phyloP scores from a whole-genome alignment of 2,797 vertebrate species.

The Eupleurogrammus muticus region DNA sequence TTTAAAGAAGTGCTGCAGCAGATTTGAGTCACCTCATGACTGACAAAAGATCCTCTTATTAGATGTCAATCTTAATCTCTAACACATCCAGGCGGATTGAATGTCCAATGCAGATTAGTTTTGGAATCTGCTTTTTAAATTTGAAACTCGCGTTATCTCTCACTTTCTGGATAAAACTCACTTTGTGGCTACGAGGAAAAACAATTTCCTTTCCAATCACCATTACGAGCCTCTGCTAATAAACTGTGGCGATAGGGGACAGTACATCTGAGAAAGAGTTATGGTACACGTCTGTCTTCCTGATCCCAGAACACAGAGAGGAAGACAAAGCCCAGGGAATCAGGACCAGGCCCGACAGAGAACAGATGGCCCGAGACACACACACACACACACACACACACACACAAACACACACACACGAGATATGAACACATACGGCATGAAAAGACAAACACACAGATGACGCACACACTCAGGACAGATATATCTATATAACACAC shows the following conservation, averaged over 20 bases:
- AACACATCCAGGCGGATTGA: background rate
- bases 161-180: conserved; percentile 10
- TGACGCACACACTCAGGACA: conserved; percentile 42
- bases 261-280: conserved; percentile 47
- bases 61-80: background rate
- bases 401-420: conserved; percentile 30
- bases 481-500: conserved; percentile 22
- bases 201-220: conserved; percentile 29
- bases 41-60: too few species aligned
- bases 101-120: background rate
- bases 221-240: conserved; percentile 39
- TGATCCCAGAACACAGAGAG: conserved; percentile 62
- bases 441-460: conserved; percentile 60
- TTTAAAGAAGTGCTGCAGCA: background rate
- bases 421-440: conserved; percentile 66
- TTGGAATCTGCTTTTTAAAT: background rate
- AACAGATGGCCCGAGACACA: conserved; percentile 75
- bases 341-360: conserved; percentile 70
- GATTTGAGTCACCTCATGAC: background rate
- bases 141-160: background rate
- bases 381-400: conserved; percentile 29
- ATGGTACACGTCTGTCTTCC: conserved; percentile 56
- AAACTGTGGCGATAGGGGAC: conserved; percentile 50
- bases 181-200: background rate
- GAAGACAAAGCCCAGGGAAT: conserved; percentile 67